Percentiles rank a stretch among this genome's conserved stretches.
phyloP scores from a whole-genome alignment of 2,888 invertebrate genomes.

The Daptonema setosum region DNA sequence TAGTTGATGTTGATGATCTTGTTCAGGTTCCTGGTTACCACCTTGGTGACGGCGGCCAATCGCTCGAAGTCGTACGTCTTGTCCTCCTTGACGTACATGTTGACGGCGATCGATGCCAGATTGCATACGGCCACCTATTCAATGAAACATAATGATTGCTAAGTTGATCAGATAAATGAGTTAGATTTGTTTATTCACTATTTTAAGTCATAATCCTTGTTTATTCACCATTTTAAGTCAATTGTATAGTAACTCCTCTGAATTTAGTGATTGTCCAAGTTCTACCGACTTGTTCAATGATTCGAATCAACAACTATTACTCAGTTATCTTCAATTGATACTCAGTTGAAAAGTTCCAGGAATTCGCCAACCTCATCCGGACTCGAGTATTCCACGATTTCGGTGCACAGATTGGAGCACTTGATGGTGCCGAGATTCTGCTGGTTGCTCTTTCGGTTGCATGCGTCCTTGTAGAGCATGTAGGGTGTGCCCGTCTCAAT shows the following conservation, averaged over 20 bases:
- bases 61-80: conserved; percentile 65
- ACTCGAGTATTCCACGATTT: conserved; percentile 68
- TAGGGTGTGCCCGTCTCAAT: conserved; percentile 95
- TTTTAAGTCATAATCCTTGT: too few relatives aligned
- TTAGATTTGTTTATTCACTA: too few relatives aligned
- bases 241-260: too few relatives aligned
- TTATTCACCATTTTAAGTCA: too few relatives aligned
- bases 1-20: conserved; percentile 87
- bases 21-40: conserved; percentile 69
- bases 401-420: conserved; percentile 90
- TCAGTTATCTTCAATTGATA: not conserved
- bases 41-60: conserved; percentile 49
- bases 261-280: too few relatives aligned
- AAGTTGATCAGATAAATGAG: too few relatives aligned
- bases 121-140: conserved; percentile 74
- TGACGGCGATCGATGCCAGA: conserved; percentile 83
- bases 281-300: too few relatives aligned
- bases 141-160: conserved; percentile 9
- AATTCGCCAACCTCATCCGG: conserved; percentile 15
- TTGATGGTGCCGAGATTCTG: conserved; percentile 93
- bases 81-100: conserved; percentile 61
- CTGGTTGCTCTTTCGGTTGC: conserved; percentile 89
- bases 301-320: too few relatives aligned
- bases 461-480: conserved; percentile 54
- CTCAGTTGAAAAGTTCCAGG: not conserved